Evolutionary conservation across 2,797 vertebrate genomes (phyloP).

Genomic region (Tokudaia muenninki): DNA sequence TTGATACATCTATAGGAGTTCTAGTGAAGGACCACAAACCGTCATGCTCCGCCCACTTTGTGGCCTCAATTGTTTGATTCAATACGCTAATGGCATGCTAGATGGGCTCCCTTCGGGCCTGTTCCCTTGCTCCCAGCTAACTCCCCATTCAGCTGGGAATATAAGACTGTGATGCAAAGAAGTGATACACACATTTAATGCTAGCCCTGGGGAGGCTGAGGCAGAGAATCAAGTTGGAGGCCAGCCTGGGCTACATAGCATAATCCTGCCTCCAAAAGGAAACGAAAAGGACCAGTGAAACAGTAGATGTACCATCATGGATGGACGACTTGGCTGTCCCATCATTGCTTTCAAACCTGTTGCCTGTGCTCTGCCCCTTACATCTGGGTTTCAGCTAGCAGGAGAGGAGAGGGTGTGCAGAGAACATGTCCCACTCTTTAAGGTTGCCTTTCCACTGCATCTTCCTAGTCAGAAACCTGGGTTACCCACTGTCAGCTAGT

Average conservation of each 20-base stretch:
- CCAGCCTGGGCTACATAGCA: neutral
- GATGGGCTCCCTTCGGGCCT: neutral
- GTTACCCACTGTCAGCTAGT: neutral
- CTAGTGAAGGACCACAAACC: neutral
- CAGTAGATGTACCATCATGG: rapidly evolving
- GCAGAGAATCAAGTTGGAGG: neutral
- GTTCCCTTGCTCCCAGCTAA: neutral
- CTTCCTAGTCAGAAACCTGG: neutral
- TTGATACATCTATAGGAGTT: neutral
- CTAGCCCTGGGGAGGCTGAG: neutral
- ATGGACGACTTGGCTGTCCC: neutral
- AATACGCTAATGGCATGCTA: neutral
- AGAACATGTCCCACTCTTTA: neutral
- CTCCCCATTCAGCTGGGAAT: neutral
- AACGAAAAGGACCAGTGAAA: neutral
- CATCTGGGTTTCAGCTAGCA: neutral
- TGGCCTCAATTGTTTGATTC: rapidly evolving
- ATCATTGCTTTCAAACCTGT: neutral
- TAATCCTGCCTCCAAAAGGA: neutral
- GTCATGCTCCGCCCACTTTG: rapidly evolving
- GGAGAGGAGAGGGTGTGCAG: neutral
- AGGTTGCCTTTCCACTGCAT: neutral
- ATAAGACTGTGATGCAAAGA: neutral
- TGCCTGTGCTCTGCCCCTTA: neutral
- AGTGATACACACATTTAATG: neutral